These are phyloP conservation scores for Zootoca vivipara DNA, from an alignment of 2,113 vertebrate genomes.

Conservation along the genomic window DNA sequence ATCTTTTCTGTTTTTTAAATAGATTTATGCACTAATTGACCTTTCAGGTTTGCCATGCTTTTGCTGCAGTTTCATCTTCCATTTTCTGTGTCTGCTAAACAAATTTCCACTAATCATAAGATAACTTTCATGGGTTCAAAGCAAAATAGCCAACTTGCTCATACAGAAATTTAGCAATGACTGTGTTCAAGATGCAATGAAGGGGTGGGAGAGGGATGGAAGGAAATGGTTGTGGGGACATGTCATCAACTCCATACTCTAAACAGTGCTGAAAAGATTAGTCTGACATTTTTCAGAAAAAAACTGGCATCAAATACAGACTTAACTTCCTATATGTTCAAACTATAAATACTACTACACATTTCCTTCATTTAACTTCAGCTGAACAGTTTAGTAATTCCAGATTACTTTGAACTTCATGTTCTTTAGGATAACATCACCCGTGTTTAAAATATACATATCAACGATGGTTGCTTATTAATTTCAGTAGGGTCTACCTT, in stretches of 20 bases:
- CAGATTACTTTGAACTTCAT: conserved; percentile 21
- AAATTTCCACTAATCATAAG: conserved; percentile 73
- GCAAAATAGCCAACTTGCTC: conserved; percentile 27
- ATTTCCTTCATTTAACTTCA: conserved; percentile 1
- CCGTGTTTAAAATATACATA: background rate
- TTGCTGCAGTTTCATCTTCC: conserved; percentile 81
- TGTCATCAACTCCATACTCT: background rate
- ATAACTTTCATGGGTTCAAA: conserved; percentile 34
- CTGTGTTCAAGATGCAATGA: background rate
- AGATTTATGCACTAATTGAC: conserved; percentile 80
- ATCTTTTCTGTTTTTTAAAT: conserved; percentile 72
- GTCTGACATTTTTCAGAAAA: conserved; percentile 1
- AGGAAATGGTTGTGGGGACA: background rate
- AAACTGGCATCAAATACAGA: background rate
- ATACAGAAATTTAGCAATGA: background rate
- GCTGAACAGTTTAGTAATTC: conserved; percentile 16
- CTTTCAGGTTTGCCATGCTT: conserved; percentile 81
- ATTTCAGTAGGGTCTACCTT: background rate
- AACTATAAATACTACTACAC: conserved; percentile 13
- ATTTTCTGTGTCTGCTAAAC: conserved; percentile 79
- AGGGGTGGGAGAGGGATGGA: background rate
- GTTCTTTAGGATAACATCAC: conserved; percentile 37
- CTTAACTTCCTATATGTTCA: background rate
- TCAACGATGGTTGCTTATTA: background rate
- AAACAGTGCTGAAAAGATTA: conserved; percentile 3